These are phyloP conservation scores for Caranx melampygus DNA, from an alignment of 2,113 vertebrate genomes.

Conservation along the genomic window DNA sequence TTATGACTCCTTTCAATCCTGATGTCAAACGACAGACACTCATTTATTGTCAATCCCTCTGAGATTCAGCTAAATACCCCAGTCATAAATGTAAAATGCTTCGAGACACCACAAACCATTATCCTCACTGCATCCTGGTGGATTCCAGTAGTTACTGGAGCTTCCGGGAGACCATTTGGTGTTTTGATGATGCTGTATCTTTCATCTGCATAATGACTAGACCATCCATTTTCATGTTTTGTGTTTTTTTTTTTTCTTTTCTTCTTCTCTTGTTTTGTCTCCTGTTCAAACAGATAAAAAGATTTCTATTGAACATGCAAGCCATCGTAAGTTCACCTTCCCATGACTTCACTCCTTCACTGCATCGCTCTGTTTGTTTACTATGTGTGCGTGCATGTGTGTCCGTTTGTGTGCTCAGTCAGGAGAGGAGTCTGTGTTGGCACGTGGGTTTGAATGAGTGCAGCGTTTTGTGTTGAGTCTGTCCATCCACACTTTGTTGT, in stretches of 20 bases:
- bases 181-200: conserved; percentile 49
- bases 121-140: conserved; percentile 12
- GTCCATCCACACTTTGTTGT: conserved; percentile 39
- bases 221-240: conserved; percentile 78
- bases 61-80: conserved; percentile 22
- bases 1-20: conserved; percentile 13
- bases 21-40: conserved; percentile 7
- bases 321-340: conserved; percentile 95
- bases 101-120: conserved; percentile 43
- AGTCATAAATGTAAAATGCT: conserved; percentile 62
- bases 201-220: conserved; percentile 71
- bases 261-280: conserved; percentile 81
- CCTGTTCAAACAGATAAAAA: conserved; percentile 96
- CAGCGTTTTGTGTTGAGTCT: conserved; percentile 33
- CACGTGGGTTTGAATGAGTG: conserved; percentile 22
- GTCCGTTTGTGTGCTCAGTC: conserved; percentile 22
- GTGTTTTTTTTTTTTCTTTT: conserved; percentile 64
- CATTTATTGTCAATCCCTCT: conserved; percentile 24
- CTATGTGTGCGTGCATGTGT: conserved; percentile 33
- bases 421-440: conserved; percentile 42
- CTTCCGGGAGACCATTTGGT: conserved; percentile 38
- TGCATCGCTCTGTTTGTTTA: conserved; percentile 41
- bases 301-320: conserved; percentile 96
- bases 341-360: conserved; percentile 78
- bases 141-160: conserved; percentile 40